Base-by-base conservation (phyloP, 2,113 vertebrate species). In the Formicarius rufipectus region DNA sequence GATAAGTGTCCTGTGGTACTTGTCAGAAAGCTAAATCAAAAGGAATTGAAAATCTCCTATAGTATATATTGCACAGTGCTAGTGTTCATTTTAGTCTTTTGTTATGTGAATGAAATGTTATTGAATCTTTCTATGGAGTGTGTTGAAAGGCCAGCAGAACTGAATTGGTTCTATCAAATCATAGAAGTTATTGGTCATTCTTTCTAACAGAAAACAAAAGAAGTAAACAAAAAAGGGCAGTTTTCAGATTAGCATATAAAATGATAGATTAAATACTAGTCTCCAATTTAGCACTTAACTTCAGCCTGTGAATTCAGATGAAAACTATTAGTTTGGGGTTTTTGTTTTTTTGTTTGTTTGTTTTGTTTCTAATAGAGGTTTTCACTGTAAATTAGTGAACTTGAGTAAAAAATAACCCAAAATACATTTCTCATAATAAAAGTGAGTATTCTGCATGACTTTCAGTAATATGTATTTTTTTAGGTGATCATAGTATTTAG, bases 401-500 rank as follows among this genome's bases (percentile, higher is more conserved):
- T 23, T 82, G 10, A 87, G 17, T 68, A 10, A 52, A 63, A 88
- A 66, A 33, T 7, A 74, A 84, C 14, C 1, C 14, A 68, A 80
- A 37, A 6, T 23, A 7, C 17, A 55, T 90, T 72, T 66, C 16
- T 45, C 1, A 0, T 52, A 27, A n/a, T 67, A 20, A 78, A 74
- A 47, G 5, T 9, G 4, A 56, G 17, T 42, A 12, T 71, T 19
- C 8, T 53, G 4, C 22, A 50, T 63, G 12, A 75, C 3, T 53
- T 77, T 58, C 12, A 71, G 6, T 50, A 40, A 33, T 24, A 44
- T 20, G 16, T 62, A 28, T 73, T 74, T 82, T n/a, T 87, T 84
- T 0, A 0, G 24, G 10, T n/a, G 7, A 39, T 60, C 15, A 24
- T 6, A 69, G 1, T 7, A 66, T 66, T 71, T 71, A 52, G 30